Evolutionary conservation across 92 coral and sea anemone species (phyloP), one percentile per base, ranked within the genome.

Genomic region (Palythoa caribaeorum): DNA sequence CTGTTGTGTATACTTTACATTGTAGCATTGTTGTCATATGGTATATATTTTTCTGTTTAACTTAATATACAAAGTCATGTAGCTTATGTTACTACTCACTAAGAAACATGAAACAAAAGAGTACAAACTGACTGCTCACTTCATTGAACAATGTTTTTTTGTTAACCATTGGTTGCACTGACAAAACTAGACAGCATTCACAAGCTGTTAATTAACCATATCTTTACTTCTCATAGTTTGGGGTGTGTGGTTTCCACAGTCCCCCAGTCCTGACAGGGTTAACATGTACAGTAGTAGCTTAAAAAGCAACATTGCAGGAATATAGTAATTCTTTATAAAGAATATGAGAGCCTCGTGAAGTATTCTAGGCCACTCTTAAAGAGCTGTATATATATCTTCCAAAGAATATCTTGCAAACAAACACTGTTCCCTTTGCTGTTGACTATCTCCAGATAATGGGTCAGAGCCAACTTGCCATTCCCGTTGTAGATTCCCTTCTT

Each of bases 401-500:
- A 44, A 44, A 44, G 48, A 44, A 44, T 44, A 6, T 44, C 6
- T 44, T 44, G 48, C 48, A 44, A 44, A 44, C 3, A 44, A 44
- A 44, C 1, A 55, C 9, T 55, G 9, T 4, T 55, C 1, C 15
- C 17, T 11, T 55, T 11, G 63, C 17, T 16, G 17, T 9, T 54
- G 62, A 54, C 6, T 15, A 12, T 73, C 75, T 38, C 91, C 81
- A 50, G 88, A 88, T 76, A 80, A 71, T 71, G 53, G 52, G 72
- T 78, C 92, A 55, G 28, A 40, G 37, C 92, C 89, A 77, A 89
- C 92, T 77, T 54, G 16, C 62, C 62, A 15, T 48, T 84, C 85
- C 69, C 89, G 86, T 52, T 90, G 89, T 15, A 85, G 89, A 52
- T 90, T 80, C 57, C 89, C 92, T 60, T 87, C 87, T 73, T 85